Base-by-base conservation (phyloP, 1,140 invertebrate species). In the Notospermus geniculatus region DNA sequence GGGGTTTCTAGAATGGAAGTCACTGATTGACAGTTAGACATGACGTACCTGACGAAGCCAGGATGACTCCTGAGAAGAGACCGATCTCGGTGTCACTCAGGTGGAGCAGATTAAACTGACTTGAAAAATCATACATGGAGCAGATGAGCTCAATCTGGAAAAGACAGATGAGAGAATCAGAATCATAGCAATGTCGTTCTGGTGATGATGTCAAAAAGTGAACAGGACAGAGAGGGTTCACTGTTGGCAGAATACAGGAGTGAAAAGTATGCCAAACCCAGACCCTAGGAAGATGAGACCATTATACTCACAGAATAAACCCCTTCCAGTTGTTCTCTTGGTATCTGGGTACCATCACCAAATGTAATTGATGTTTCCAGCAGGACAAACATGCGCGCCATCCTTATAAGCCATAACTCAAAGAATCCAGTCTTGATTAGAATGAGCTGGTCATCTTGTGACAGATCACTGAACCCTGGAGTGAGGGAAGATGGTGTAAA, bases 371-470 rank as follows among this genome's bases (percentile, higher is more conserved):
- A 87, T 60, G 87, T 85, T 60, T 92, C 88, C 2, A 87, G 86
- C 19, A 73, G 61, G 60, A 76, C 80, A n/a, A 92, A 89, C 80
- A 95, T 86, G 55, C 89, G 86, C 0, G 91, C 86, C 57, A 93
- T 89, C 67, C 95, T 88, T 54, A 90, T 89, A 58, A 97, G 83
- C 95, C 95, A 97, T 54, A 97, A 88, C 83, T 98, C 95, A 80
- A 97, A 95, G 84, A 97, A 97, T 36, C 93, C 94, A 70, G 92
- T 87, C 84, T 98, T 98, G 45, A 98, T 87, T 68, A 99, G 85
- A 66, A 97, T 90, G 71, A 98, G 97, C 85, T 98, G 95, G 85
- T 98, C 95, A 81, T 98, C 95, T 83, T 98, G 95, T 61, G 90
- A 90, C 57, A 98, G 86, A 78, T 95, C 95, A 90, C 96, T 95